Conservation (phyloP, 2,888 invertebrate species). For the Amphipyra berbera region DNA sequence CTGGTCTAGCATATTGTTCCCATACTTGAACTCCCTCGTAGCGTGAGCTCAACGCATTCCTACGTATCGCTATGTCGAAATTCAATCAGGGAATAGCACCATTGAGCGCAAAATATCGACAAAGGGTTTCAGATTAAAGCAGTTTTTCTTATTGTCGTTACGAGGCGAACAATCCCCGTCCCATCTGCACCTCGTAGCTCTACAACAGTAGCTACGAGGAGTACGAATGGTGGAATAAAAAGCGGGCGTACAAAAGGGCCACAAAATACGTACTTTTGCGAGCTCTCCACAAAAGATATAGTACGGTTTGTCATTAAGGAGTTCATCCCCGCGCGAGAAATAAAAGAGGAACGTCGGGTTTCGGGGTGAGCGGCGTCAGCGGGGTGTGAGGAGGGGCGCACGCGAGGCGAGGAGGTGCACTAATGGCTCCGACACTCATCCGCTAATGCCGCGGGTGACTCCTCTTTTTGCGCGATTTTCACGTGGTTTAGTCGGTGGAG, state of each 20-base stretch:
- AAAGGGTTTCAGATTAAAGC: conserved; percentile 75
- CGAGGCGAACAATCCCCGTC: conserved; percentile 72
- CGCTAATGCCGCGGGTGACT: conserved; percentile 90
- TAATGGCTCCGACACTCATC: conserved; percentile 90
- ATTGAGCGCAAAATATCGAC: conserved; percentile 65
- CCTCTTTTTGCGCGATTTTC: conserved; percentile 89
- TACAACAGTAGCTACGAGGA: conserved; percentile 68
- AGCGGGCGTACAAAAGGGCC: conserved; percentile 88
- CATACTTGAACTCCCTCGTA: conserved; percentile 28
- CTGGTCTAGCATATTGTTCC: conserved; percentile 23
- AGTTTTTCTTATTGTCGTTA: conserved; percentile 76
- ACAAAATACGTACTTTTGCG: conserved; percentile 90
- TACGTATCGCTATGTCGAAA: conserved; percentile 56
- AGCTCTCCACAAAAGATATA: conserved; percentile 90
- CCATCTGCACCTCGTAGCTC: conserved; percentile 73
- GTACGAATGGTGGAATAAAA: conserved; percentile 79
- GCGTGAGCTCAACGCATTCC: conserved; percentile 44
- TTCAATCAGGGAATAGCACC: conserved; percentile 65
- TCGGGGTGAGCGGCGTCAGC: conserved; percentile 72
- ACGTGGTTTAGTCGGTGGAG: conserved; percentile 88
- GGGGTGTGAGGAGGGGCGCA: conserved; percentile 57
- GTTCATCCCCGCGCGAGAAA: conserved; percentile 90
- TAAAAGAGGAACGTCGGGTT: conserved; percentile 87
- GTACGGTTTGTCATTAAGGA: conserved; percentile 90
- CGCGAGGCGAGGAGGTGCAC: conserved; percentile 76